Conservation (phyloP, 2,113 vertebrate genomes). For the Polypterus senegalus region DNA sequence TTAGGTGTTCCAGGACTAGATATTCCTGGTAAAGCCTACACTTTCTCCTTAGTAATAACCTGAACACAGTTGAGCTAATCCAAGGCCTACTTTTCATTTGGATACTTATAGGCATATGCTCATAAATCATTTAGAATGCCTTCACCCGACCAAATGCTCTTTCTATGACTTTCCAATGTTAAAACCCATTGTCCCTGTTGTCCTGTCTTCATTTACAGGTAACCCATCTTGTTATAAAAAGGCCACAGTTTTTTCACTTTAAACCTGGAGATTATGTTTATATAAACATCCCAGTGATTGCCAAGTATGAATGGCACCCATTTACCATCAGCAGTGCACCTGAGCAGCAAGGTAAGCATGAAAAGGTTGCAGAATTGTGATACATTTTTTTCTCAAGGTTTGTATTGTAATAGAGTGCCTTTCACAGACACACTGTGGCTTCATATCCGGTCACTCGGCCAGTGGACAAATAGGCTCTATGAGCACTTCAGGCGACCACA, state of each 20-base stretch:
- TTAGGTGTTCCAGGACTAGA: too few relatives aligned
- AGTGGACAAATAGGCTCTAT: conserved; percentile 73
- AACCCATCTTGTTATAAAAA: conserved; percentile 73
- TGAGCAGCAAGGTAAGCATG: conserved; percentile 60
- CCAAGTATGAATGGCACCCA: conserved; percentile 79
- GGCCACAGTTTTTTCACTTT: conserved; percentile 66
- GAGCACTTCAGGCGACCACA: conserved; percentile 57
- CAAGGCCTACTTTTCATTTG: too few relatives aligned
- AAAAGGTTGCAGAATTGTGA: neutral
- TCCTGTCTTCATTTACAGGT: conserved; percentile 47
- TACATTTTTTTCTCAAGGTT: neutral
- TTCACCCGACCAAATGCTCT: too few relatives aligned
- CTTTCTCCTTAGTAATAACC: too few relatives aligned
- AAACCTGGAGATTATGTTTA: conserved; percentile 81
- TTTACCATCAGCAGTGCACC: conserved; percentile 90
- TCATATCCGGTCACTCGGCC: conserved; percentile 69
- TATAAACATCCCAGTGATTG: conserved; percentile 71
- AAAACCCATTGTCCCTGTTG: neutral
- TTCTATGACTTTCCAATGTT: too few relatives aligned
- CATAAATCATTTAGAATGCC: neutral
- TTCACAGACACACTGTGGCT: conserved; percentile 68
- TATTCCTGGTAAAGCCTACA: too few relatives aligned
- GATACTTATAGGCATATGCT: neutral
- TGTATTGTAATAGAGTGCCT: neutral
- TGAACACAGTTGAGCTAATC: too few relatives aligned